Base-by-base conservation (phyloP, 2,888 invertebrate species). In the Drosophila tripunctata region DNA sequence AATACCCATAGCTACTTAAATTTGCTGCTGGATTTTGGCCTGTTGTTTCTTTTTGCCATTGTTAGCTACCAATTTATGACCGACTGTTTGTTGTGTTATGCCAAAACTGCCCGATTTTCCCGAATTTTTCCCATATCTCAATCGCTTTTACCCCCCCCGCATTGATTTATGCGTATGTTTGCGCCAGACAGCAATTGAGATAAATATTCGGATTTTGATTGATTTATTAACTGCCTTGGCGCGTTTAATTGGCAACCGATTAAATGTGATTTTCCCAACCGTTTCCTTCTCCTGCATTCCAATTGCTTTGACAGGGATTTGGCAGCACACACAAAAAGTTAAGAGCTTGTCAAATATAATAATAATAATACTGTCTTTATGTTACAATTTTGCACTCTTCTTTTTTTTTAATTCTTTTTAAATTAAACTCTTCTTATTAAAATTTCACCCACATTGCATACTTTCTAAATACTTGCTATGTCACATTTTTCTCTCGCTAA, bases 121-220 rank as follows among this genome's bases (percentile, higher is more conserved):
- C 41, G 30, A 12, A 0, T 7, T 5, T 10, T 10, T 8, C 15
- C 24, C 21, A 5, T 3, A 6, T 0, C 5, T 44, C 8, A 6
- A 12, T 19, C 21, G 10, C 31, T 19, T 22, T 3, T 2, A 4
- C 21, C 21, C 21, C 21, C 21, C 27, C 27, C 10, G 27, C 41
- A 31, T 54, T 68, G 50, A 72, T 75, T 63, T 66, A 64, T 63
- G 72, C 60, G 22, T 52, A 27, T 64, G 54, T 43, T 33, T 52
- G 60, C 60, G 66, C 67, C 66, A 48, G 48, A 38, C 65, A 62
- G 48, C 57, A 69, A 55, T 55, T 64, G 78, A 79, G 75, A 76
- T 71, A 80, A 75, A 80, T 78, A 82, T 67, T 44, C 60, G 60
- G 67, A 62, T 67, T 77, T 81, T 76, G 80, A 81, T 83, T 83